Base-by-base conservation (phyloP, 2,888 invertebrate genomes). In the Eupithecia tripunctaria region DNA sequence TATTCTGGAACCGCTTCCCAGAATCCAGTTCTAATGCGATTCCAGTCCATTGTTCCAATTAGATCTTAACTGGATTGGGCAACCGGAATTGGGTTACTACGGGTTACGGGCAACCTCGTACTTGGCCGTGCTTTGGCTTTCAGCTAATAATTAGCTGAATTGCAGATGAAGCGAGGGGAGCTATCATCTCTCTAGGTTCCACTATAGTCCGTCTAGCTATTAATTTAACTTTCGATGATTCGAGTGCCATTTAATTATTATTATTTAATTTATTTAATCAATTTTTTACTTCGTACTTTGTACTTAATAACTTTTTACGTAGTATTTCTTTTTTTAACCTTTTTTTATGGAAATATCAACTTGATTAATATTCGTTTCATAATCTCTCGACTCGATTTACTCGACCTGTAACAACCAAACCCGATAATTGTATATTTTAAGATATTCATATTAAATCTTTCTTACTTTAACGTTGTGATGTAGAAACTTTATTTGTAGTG, bases 11-110 rank as follows among this genome's bases (percentile, higher is more conserved):
- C 56, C 25, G 56, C 14, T 56, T 56, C 2, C 25, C 56, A 56
- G 56, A 56, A 14, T 32, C 8, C 62, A 14, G n/a, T 51, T 21
- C 63, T 64, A 64, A 64, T 64, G 14, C 63, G 14, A 64, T 64
- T 38, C 36, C 38, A 36, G 36, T 8, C 47, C 51, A 64, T 64
- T 56, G 51, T 32, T 56, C 64, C 70, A 64, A 64, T 70, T 70
- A 70, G 7, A 14, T 14, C 56, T 14, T 56, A 56, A 56, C 56
- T 56, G 25, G 25, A 56, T 56, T 56, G 14, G 25, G 56, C 4
- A 56, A 56, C 25, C 12, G 12, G 25, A 56, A 56, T 56, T 56
- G 25, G 56, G 56, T 51, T 51, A 51, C 51, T 21, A 21, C 51
- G 51, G 51, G 21, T 56, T 25, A 25, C 25, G 56, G 5, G 56